A percentile compares a stretch with the other conserved stretches of the same genome.
phyloP scores from a whole-genome alignment of 2,888 invertebrate genomes.

The Pammene aurita region DNA sequence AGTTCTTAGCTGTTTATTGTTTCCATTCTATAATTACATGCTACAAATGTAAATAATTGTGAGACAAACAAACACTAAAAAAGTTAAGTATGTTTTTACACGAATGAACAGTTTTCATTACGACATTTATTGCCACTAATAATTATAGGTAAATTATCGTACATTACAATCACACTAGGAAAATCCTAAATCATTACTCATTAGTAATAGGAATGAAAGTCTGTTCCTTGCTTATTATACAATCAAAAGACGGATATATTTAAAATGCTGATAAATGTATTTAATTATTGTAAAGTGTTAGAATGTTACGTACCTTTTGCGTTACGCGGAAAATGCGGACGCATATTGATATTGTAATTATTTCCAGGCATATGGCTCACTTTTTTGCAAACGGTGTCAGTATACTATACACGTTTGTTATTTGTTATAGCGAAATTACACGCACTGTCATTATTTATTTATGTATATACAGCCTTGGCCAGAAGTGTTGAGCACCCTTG shows the following conservation, averaged over 20 bases:
- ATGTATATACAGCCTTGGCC: too few species aligned
- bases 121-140: not conserved
- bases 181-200: conserved; percentile 14
- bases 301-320: not conserved
- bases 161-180: conserved; percentile 2
- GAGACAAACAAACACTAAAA: not conserved
- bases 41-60: not conserved
- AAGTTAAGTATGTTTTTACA: not conserved
- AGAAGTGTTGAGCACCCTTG: too few species aligned
- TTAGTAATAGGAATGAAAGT: conserved; percentile 1
- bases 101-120: not conserved
- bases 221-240: conserved; percentile 22
- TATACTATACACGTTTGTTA: too few species aligned
- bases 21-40: too few species aligned
- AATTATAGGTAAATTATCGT: conserved; percentile 11
- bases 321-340: not conserved
- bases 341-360: too few species aligned
- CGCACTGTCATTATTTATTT: too few species aligned
- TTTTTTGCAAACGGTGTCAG: too few species aligned
- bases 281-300: not conserved
- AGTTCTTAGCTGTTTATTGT: too few species aligned
- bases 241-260: conserved; percentile 10
- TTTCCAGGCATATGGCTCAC: too few species aligned
- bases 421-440: too few species aligned
- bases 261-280: conserved; percentile 3